A percentile compares a stretch with the other conserved stretches of the same genome.
Conservation (phyloP, 2,888 invertebrate species). For the Dryomyza anilis region DNA sequence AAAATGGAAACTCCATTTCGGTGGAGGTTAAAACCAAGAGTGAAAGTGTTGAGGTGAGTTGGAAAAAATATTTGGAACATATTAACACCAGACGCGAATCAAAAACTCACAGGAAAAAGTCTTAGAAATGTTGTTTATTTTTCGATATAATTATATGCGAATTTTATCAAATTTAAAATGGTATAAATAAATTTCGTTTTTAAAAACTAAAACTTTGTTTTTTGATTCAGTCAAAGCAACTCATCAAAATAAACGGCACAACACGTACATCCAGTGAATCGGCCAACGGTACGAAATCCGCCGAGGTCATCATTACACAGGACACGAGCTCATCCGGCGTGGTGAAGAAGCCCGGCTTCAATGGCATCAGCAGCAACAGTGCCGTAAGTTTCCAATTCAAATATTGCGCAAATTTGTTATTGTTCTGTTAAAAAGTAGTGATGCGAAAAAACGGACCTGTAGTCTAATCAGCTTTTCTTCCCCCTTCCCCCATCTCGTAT, state of each 20-base stretch:
- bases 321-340: constrained; percentile 56
- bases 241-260: constrained; percentile 53
- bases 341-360: constrained; percentile 57
- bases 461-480: background rate
- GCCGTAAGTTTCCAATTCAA: background rate
- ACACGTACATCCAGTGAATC: constrained; percentile 31
- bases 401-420: background rate
- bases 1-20: constrained; percentile 54
- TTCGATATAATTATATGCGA: too few species aligned
- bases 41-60: constrained; percentile 33
- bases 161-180: background rate
- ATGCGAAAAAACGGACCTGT: background rate
- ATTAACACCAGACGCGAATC: too few species aligned
- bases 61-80: too few species aligned
- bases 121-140: too few species aligned
- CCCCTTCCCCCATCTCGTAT: constrained; percentile 4
- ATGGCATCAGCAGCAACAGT: constrained; percentile 35
- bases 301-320: constrained; percentile 59
- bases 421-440: background rate
- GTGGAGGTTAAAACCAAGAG: constrained; percentile 54
- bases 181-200: background rate
- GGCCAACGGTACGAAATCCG: constrained; percentile 44
- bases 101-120: too few species aligned
- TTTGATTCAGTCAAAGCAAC: constrained; percentile 42
- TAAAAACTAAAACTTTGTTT: too few species aligned